A percentile compares a stretch with the other conserved stretches of the same genome.
These are phyloP conservation scores for Gavialis gangeticus DNA, from an alignment of 2,113 vertebrate species.

Conservation along the genomic window DNA sequence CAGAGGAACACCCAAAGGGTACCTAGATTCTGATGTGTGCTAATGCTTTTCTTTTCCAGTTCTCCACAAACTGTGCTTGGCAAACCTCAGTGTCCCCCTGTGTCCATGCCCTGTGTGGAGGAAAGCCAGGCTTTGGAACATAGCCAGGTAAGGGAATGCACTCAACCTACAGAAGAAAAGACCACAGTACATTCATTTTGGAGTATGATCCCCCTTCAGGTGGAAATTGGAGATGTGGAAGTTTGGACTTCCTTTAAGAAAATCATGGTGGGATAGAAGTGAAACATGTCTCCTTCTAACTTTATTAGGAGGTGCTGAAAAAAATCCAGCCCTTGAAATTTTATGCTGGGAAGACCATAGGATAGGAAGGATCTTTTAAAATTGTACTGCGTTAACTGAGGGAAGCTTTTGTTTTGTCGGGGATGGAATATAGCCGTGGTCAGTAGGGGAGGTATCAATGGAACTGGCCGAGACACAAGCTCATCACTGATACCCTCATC, in stretches of 20 bases:
- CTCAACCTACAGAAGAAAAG: background rate
- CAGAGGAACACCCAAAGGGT: background rate
- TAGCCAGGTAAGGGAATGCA: conserved; percentile 53
- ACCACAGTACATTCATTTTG: background rate
- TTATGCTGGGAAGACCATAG: no score
- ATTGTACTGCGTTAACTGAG: no score
- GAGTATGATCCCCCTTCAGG: background rate
- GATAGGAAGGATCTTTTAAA: no score
- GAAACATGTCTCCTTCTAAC: background rate
- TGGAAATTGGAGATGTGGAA: background rate
- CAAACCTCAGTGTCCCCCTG: conserved; percentile 3
- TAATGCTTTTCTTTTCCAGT: background rate
- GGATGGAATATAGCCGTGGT: no score
- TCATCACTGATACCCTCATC: no score
- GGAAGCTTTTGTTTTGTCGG: no score
- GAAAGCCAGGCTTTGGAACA: conserved; percentile 29
- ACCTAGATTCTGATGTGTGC: background rate
- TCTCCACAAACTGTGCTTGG: background rate
- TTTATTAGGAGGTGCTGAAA: no score
- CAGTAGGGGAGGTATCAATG: no score
- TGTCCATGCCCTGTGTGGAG: background rate
- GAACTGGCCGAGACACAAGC: no score
- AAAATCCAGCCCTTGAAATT: no score
- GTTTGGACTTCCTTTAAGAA: background rate
- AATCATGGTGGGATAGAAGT: no score